Conservation (phyloP, 2,888 invertebrate species). For the Auanema freiburgensis region DNA sequence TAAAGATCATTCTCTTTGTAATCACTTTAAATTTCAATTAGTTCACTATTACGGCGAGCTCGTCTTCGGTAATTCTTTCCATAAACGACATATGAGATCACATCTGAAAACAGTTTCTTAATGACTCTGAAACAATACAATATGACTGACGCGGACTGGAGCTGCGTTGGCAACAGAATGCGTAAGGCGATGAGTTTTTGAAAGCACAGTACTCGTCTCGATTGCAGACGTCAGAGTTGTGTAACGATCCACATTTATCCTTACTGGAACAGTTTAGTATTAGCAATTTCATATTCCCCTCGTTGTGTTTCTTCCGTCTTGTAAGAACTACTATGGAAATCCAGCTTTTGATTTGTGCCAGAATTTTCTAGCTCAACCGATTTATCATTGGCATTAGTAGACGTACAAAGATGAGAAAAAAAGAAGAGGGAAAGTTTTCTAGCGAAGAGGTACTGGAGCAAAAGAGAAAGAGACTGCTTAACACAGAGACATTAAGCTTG, state of each 20-base stretch:
- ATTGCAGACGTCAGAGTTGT: constrained; percentile 21
- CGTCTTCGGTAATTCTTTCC: constrained; percentile 12
- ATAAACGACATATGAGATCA: constrained; percentile 14
- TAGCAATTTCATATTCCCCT: background rate
- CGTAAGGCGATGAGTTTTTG: constrained; percentile 17
- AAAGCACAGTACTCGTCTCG: constrained; percentile 22
- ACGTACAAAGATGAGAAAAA: background rate
- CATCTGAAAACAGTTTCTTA: constrained; percentile 7
- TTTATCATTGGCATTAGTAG: background rate
- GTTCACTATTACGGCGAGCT: background rate
- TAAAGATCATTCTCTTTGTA: no score
- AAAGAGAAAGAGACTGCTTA: background rate
- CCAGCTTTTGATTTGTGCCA: background rate
- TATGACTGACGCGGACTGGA: constrained; percentile 10
- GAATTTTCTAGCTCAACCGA: background rate
- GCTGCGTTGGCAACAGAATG: constrained; percentile 19
- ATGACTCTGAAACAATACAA: no score
- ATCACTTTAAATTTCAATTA: no score
- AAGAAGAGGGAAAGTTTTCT: background rate
- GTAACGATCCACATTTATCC: constrained; percentile 18
- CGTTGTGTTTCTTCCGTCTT: background rate
- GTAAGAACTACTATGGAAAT: background rate
- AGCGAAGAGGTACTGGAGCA: background rate
- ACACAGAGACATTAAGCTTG: background rate
- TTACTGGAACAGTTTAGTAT: constrained; percentile 10